Conservation (phyloP, 1,140 invertebrate genomes). For the Antheraea pernyi region DNA sequence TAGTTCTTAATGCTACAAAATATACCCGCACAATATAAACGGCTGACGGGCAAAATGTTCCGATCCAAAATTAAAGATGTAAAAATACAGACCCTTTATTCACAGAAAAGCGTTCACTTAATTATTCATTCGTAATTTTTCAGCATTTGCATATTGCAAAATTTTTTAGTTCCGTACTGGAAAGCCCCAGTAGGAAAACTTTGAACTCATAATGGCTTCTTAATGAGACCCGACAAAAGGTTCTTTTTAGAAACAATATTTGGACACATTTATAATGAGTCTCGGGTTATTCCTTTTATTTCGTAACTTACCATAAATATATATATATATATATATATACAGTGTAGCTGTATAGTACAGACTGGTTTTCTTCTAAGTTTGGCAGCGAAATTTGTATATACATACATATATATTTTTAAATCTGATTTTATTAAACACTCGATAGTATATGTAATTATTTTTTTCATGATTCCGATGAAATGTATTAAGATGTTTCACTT, state of each 20-base stretch:
- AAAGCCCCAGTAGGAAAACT: conserved; percentile 23
- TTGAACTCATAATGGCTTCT: conserved; percentile 47
- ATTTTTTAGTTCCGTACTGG: background rate
- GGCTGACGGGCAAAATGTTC: too few relatives aligned
- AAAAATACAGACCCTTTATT: too few relatives aligned
- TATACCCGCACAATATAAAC: too few relatives aligned
- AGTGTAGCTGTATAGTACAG: too few relatives aligned
- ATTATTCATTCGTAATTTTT: background rate
- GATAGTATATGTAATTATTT: too few relatives aligned
- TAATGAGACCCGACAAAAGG: conserved; percentile 45
- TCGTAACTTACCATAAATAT: background rate
- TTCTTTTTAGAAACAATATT: conserved; percentile 45
- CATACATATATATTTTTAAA: too few relatives aligned
- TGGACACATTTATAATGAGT: conserved; percentile 51
- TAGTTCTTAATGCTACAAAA: conserved; percentile 47
- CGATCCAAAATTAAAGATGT: too few relatives aligned
- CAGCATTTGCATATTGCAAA: conserved; percentile 6
- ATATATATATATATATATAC: background rate
- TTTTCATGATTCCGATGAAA: too few relatives aligned
- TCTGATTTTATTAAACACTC: too few relatives aligned
- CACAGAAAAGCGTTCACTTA: background rate
- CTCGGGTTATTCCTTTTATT: background rate
- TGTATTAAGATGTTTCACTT: too few relatives aligned
- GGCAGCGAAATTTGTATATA: too few relatives aligned
- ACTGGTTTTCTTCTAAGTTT: too few relatives aligned